Evolutionary conservation across 2,797 vertebrate species (phyloP), one percentile per base, ranked within the genome.

Genomic region (Galagoides demidoff): DNA sequence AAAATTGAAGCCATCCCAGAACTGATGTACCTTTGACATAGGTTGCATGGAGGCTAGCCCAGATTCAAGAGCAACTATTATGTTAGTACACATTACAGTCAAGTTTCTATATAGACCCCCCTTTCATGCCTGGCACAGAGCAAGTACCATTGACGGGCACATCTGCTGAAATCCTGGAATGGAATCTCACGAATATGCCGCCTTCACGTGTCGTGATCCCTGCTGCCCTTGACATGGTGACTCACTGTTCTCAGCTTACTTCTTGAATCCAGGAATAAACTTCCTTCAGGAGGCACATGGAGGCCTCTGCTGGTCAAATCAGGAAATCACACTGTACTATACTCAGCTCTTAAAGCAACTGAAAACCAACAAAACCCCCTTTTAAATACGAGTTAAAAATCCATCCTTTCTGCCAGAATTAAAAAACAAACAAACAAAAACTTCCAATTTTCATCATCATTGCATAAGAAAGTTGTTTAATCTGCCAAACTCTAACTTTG

Each of bases 281-380:
- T 90, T 92, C 94, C 83, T 94, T 95, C 7, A 12, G 27, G 43
- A 70, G 85, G 70, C 82, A 5, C 0, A 0, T n/a, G 71, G 97
- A 95, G 90, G 5, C 85, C 97, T 97, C 89, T 98, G 37, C 86
- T 98, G 68, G 37, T 74, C 70, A 81, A 25, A 73, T 78, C 49
- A 79, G 39, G 79, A 97, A 94, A 95, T 88, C 4, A 86, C 86
- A 95, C 7, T 25, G 9, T 4, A 29, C 3, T 0, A 45, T 20
- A 25, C 13, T 61, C 11, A 12, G 8, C 68, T 81, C 37, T 34
- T 85, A n/a, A 85, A 34, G 27, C n/a, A 73, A 81, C 49, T 55
- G 49, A 81, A 85, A 84, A 84, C n/a, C 11, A 77, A 45, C 78
- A 95, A 84, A 43, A 7, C 6, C 39, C 14, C 57, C 31, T 57